phyloP scores from a whole-genome alignment of 2,888 invertebrate genomes.

The Nephrocerus scutellatus region DNA sequence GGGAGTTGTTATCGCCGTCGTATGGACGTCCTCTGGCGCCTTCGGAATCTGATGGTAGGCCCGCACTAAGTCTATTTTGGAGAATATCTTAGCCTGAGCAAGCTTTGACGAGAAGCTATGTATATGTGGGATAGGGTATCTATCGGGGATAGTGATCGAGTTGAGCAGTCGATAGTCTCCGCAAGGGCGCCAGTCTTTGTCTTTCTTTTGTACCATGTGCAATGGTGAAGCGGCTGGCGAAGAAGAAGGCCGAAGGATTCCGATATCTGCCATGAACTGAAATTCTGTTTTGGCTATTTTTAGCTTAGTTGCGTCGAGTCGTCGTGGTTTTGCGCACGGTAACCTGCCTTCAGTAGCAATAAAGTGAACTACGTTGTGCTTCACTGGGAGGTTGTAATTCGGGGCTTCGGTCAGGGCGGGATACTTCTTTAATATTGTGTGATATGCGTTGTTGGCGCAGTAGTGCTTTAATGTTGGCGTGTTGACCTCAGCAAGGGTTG shows the following conservation, averaged over 20 bases:
- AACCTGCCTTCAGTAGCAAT: too few relatives aligned
- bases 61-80: conserved; percentile 10
- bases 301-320: conserved; percentile 1
- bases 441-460: too few relatives aligned
- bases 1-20: conserved; percentile 14
- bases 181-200: conserved; percentile 8
- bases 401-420: too few relatives aligned
- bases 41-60: conserved; percentile 19
- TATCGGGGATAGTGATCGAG: conserved; percentile 8
- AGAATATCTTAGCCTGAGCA: conserved; percentile 9
- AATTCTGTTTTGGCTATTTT: conserved; percentile 7
- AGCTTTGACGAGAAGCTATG: conserved; percentile 9
- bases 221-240: conserved; percentile 4
- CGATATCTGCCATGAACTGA: conserved; percentile 2
- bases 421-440: too few relatives aligned
- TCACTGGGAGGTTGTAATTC: too few relatives aligned
- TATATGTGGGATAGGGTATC: conserved; percentile 16
- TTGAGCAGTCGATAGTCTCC: conserved; percentile 11
- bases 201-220: conserved; percentile 1
- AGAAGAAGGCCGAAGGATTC: conserved; percentile 8
- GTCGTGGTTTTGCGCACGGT: conserved; percentile 1
- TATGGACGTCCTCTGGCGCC: conserved; percentile 8
- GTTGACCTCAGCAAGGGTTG: too few relatives aligned
- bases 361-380: too few relatives aligned
- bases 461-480: too few relatives aligned